Evolutionary conservation across 2,888 invertebrate species (phyloP).

Genomic region (Ceriagrion tenellum): DNA sequence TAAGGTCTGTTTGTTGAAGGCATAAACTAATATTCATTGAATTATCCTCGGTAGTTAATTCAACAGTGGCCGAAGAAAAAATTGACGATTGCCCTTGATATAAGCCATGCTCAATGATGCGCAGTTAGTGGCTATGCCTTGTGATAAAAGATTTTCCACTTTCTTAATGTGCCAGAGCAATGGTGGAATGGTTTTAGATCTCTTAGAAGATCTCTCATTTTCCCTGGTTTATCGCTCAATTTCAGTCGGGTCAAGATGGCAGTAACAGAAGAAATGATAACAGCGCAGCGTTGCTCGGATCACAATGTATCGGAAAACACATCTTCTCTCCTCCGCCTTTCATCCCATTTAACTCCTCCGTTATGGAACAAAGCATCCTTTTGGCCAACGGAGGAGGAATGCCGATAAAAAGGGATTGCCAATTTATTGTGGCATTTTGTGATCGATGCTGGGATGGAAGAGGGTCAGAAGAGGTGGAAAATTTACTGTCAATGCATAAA

Average conservation of each 20-base stretch:
- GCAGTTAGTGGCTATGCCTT: no score
- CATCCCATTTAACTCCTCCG: background rate
- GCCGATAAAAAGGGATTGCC: conserved; percentile 3
- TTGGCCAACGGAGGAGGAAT: background rate
- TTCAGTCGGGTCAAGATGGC: background rate
- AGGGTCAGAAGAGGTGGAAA: no score
- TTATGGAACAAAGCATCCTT: background rate
- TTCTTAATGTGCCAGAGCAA: no score
- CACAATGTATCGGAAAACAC: background rate
- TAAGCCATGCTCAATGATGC: no score
- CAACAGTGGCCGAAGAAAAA: no score
- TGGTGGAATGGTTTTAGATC: background rate
- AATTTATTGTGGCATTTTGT: background rate
- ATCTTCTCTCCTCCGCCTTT: background rate
- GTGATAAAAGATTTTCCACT: no score
- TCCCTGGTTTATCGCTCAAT: background rate
- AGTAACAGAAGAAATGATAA: background rate
- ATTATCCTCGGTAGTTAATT: no score
- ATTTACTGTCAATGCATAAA: no score
- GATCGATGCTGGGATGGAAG: background rate
- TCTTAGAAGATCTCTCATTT: background rate
- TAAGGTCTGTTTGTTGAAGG: no score
- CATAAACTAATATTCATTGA: no score
- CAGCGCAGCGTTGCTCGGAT: background rate
- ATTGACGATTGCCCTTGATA: no score